Percentiles rank a stretch among this genome's conserved stretches.
Evolutionary conservation across 2,888 invertebrate genomes (phyloP).

Genomic region (Neoascia interrupta): DNA sequence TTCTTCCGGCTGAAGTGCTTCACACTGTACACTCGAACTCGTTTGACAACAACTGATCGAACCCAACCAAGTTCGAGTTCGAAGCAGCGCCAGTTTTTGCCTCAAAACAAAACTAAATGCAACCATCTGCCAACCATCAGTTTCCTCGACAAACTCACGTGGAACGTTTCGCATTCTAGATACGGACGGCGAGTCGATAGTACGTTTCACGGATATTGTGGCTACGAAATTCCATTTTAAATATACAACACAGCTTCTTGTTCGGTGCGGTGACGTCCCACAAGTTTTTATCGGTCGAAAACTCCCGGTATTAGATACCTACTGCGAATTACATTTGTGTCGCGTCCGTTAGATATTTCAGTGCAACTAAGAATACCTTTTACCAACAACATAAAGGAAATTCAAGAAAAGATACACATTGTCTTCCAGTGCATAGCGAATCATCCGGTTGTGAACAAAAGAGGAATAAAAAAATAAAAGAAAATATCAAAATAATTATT

Average conservation of each 20-base stretch:
- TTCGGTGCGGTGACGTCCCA: slow-evolving; percentile 49
- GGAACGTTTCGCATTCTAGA: slow-evolving; percentile 40
- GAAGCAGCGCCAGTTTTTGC: neutral
- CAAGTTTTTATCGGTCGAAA: slow-evolving; percentile 50
- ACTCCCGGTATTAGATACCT: slow-evolving; percentile 39
- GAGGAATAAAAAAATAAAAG: slow-evolving; percentile 19
- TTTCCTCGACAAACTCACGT: slow-evolving; percentile 47
- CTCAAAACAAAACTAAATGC: slow-evolving; percentile 52
- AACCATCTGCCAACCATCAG: slow-evolving; percentile 35
- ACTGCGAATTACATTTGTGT: slow-evolving; percentile 29
- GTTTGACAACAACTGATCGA: neutral
- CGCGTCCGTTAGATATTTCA: slow-evolving; percentile 46
- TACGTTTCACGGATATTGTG: slow-evolving; percentile 39
- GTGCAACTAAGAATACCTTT: slow-evolving; percentile 23
- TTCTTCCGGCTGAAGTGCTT: too few species aligned
- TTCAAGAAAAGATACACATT: slow-evolving; percentile 46
- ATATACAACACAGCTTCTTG: slow-evolving; percentile 12
- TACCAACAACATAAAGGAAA: slow-evolving; percentile 18
- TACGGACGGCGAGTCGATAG: slow-evolving; percentile 39
- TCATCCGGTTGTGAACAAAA: slow-evolving; percentile 52
- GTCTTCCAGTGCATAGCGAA: slow-evolving; percentile 52
- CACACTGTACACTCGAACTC: slow-evolving; percentile 34
- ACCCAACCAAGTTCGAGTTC: slow-evolving; percentile 16
- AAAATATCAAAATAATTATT: slow-evolving; percentile 24
- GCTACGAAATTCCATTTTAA: slow-evolving; percentile 20